Evolutionary conservation across 53 echinoderm and acorn worm species (phyloP).

Genomic region (Patiria pectinifera): DNA sequence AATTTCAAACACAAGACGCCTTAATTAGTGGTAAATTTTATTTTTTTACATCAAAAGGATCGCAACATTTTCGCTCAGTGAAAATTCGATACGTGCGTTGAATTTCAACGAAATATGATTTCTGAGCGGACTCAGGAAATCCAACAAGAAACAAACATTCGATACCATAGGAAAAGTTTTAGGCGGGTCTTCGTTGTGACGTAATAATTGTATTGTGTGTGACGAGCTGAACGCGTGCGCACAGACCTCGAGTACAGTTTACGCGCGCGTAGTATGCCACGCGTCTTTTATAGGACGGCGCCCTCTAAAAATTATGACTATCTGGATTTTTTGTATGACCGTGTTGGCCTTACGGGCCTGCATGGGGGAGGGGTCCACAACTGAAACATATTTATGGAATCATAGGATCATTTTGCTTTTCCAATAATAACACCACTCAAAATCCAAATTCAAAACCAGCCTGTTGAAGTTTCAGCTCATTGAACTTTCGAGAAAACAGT

Average conservation of each 20-base stretch:
- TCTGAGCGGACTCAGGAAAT: not conserved
- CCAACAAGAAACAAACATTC: not conserved
- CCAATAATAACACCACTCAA: no score
- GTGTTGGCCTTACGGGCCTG: no score
- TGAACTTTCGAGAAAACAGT: no score
- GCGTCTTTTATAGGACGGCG: not conserved
- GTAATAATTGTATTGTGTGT: not conserved
- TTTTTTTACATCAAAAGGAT: not conserved
- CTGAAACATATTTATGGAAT: no score
- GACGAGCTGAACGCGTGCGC: not conserved
- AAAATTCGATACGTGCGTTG: not conserved
- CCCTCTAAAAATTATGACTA: no score
- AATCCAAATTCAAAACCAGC: no score
- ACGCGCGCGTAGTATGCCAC: not conserved
- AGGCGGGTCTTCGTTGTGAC: not conserved
- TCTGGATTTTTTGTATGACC: no score
- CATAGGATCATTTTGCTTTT: no score
- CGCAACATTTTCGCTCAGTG: not conserved
- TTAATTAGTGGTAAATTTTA: no score
- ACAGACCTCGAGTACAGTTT: not conserved
- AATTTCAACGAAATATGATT: not conserved
- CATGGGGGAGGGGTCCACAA: no score
- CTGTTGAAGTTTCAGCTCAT: no score
- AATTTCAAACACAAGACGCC: not conserved
- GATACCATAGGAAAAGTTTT: not conserved